These are phyloP conservation scores for Chrysolina americana DNA, from an alignment of 2,888 invertebrate genomes.

Conservation along the genomic window DNA sequence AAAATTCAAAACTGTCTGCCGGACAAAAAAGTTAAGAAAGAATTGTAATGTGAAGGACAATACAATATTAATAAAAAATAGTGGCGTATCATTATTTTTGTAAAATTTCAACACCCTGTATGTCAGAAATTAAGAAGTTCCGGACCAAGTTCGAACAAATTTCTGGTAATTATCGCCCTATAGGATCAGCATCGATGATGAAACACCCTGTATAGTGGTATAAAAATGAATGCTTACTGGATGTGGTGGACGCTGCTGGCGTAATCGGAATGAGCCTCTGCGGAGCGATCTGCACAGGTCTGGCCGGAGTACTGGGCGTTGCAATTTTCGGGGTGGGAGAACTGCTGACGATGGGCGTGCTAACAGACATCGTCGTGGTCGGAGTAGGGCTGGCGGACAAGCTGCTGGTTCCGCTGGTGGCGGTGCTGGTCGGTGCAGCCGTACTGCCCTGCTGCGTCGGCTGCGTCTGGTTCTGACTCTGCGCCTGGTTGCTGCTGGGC, in stretches of 20 bases:
- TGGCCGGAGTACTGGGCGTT: slow-evolving; percentile 61
- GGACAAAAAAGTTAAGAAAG: too few relatives aligned
- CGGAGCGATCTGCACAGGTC: slow-evolving; percentile 63
- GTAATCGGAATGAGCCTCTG: slow-evolving; percentile 60
- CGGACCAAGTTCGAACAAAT: too few relatives aligned
- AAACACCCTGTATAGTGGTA: too few relatives aligned
- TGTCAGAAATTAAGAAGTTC: too few relatives aligned
- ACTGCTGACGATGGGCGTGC: slow-evolving; percentile 45
- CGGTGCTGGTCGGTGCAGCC: slow-evolving; percentile 33
- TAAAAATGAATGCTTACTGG: slow-evolving; percentile 53
- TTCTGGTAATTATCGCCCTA: too few relatives aligned
- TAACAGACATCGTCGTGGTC: slow-evolving; percentile 29
- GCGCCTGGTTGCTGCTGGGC: slow-evolving; percentile 72
- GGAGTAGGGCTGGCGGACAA: slow-evolving; percentile 34
- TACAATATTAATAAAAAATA: too few relatives aligned
- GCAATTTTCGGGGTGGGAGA: slow-evolving; percentile 54
- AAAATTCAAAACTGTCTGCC: too few relatives aligned
- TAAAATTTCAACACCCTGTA: too few relatives aligned
- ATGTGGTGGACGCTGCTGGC: slow-evolving; percentile 51
- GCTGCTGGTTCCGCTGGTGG: slow-evolving; percentile 37
- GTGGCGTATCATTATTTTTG: too few relatives aligned
- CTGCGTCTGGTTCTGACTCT: slow-evolving; percentile 24
- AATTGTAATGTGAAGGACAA: too few relatives aligned
- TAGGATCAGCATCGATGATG: too few relatives aligned
- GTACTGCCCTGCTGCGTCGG: slow-evolving; percentile 5